These are phyloP conservation scores for Metalampra italica DNA, from an alignment of 2,888 invertebrate genomes.

Conservation along the genomic window DNA sequence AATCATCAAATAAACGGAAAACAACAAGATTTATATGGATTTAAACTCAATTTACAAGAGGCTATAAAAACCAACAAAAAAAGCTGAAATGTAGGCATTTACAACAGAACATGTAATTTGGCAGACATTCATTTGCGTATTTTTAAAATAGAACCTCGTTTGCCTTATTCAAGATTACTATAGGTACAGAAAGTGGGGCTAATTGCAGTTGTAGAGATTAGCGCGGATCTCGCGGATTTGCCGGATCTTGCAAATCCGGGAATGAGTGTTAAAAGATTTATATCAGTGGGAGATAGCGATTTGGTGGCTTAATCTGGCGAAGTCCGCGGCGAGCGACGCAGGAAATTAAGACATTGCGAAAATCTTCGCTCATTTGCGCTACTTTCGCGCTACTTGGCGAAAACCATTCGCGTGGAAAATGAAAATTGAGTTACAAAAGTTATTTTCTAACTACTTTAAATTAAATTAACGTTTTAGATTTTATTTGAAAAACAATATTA, in stretches of 20 bases:
- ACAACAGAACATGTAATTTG: not conserved
- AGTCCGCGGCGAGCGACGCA: conserved; percentile 23
- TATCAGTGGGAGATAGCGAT: conserved; percentile 56
- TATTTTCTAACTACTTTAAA: not conserved
- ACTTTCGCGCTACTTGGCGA: conserved; percentile 8
- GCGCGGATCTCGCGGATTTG: conserved; percentile 35
- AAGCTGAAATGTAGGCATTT: no score
- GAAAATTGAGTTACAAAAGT: conserved; percentile 1
- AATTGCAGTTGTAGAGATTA: conserved; percentile 74
- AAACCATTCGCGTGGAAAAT: conserved; percentile 17
- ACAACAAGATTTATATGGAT: no score
- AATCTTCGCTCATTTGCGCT: conserved; percentile 8
- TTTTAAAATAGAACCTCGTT: conserved; percentile 41
- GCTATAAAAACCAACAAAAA: no score
- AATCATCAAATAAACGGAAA: no score
- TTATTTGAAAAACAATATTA: no score
- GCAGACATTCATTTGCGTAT: conserved; percentile 34
- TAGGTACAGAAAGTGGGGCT: conserved; percentile 51
- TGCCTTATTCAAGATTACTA: conserved; percentile 53
- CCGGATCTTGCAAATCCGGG: conserved; percentile 55
- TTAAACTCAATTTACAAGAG: no score
- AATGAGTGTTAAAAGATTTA: conserved; percentile 76
- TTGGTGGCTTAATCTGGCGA: conserved; percentile 40
- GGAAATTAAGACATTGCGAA: conserved; percentile 65
- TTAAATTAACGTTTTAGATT: no score